A percentile compares a stretch with the other conserved stretches of the same genome.
These are phyloP conservation scores for crab-eating macaque (Macaca fascicularis) DNA, from an alignment of 2,113 vertebrate species.

Conservation along the genomic window DNA sequence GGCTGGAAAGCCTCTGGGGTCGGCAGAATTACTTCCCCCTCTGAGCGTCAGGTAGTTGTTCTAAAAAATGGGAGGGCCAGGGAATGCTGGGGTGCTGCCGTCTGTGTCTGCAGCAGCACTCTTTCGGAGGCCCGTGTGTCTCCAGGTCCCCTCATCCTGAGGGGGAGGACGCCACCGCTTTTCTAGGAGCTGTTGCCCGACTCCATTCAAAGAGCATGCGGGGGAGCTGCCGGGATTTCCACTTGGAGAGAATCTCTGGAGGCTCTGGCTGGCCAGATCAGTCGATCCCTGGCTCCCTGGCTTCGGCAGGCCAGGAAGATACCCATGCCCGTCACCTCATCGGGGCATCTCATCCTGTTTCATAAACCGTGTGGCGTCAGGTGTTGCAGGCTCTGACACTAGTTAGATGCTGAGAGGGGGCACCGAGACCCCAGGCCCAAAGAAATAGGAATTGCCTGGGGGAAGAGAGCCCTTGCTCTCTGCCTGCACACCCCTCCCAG, in stretches of 20 bases:
- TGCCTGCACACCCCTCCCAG: accelerated
- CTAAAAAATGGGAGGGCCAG: no score
- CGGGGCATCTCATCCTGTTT: accelerated
- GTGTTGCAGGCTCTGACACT: neutral
- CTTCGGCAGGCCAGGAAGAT: accelerated
- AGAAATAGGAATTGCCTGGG: accelerated
- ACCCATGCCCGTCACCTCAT: neutral
- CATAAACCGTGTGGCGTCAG: accelerated
- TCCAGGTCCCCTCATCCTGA: neutral
- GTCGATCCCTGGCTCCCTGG: accelerated
- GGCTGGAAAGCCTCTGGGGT: neutral
- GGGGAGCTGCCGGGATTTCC: neutral
- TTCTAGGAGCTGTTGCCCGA: neutral
- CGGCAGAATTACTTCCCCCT: neutral
- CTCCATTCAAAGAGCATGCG: accelerated
- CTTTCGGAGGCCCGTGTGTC: no score
- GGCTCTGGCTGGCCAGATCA: neutral
- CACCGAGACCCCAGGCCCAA: neutral
- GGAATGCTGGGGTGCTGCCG: neutral
- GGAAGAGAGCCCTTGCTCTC: neutral
- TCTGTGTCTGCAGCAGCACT: no score
- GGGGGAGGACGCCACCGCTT: accelerated
- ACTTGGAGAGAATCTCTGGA: neutral
- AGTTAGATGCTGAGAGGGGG: neutral
- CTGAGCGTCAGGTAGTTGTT: neutral